These are phyloP conservation scores for Hydropotes inermis DNA, from an alignment of 2,113 vertebrate species.

Conservation along the genomic window DNA sequence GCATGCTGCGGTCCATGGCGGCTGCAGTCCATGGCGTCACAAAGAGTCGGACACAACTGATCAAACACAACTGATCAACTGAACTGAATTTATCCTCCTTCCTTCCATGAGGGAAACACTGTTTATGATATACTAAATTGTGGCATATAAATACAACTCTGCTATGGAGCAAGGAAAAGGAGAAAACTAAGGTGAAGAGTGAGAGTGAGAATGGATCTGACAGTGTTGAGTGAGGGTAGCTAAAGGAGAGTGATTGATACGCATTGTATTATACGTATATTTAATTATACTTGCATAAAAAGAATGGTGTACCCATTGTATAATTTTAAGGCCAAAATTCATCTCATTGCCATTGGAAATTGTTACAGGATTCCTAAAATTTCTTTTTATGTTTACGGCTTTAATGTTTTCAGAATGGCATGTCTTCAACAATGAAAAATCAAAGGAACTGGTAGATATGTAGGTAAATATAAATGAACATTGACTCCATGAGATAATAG, in stretches of 20 bases:
- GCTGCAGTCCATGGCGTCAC: not conserved
- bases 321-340: not conserved
- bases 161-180: not conserved
- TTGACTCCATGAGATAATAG: not conserved
- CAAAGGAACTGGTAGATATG: not conserved
- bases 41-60: not conserved
- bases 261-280: not conserved
- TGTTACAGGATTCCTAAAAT: not conserved
- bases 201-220: not conserved
- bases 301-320: too few species aligned
- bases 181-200: too few species aligned
- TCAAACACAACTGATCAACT: not conserved
- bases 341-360: not conserved
- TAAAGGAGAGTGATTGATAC: too few species aligned
- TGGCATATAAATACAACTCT: not conserved
- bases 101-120: not conserved
- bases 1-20: accelerated
- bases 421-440: not conserved
- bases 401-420: not conserved
- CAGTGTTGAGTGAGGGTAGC: not conserved
- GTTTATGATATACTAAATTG: not conserved
- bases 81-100: not conserved
- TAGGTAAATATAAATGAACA: not conserved
- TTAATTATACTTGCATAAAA: not conserved
- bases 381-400: not conserved